Evolutionary conservation across 2,797 vertebrate genomes (phyloP).

Genomic region (Botia almorhae): DNA sequence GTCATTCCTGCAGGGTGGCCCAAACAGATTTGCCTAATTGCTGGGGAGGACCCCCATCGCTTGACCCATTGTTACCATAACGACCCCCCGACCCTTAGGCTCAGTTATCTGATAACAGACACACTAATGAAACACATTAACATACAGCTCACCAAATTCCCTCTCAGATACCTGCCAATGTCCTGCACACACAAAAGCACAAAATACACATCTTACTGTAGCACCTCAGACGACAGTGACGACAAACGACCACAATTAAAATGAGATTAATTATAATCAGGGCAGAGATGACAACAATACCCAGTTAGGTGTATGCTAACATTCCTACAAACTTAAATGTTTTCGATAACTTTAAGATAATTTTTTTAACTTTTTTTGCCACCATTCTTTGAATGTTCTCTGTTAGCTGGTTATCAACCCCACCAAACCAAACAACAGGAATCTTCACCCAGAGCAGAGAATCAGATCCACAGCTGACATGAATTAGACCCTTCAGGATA

Average conservation of each 20-base stretch:
- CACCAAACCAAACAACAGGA: no score
- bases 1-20: constrained; percentile 50
- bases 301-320: no score
- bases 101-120: constrained; percentile 59
- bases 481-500: not conserved
- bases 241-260: not conserved
- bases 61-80: constrained; percentile 62
- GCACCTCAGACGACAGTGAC: not conserved
- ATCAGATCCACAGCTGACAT: not conserved
- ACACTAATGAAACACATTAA: constrained; percentile 44
- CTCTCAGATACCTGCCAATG: constrained; percentile 22
- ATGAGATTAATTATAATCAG: not conserved
- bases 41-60: constrained; percentile 63
- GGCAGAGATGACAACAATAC: not conserved
- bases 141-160: constrained; percentile 35
- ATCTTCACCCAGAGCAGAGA: not conserved
- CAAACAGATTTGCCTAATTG: constrained; percentile 65
- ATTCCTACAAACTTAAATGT: no score
- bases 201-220: constrained; percentile 19
- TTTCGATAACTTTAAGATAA: no score
- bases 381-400: no score
- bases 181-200: constrained; percentile 23
- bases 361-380: no score
- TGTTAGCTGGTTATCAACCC: no score
- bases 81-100: constrained; percentile 48